These are phyloP conservation scores for Myopa testacea DNA, from an alignment of 2,888 invertebrate species.

Conservation along the genomic window DNA sequence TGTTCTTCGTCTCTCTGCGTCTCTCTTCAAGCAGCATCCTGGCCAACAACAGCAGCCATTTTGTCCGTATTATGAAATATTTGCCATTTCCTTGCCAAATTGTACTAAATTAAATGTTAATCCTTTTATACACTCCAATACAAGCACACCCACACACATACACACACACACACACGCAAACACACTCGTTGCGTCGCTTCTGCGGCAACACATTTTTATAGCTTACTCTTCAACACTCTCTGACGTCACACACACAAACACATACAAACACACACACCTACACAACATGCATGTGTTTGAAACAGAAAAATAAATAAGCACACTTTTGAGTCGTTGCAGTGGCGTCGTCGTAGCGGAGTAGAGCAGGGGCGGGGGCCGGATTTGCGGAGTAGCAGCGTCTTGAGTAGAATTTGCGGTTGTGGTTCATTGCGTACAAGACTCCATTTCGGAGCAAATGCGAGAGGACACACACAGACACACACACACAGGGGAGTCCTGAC, in stretches of 20 bases:
- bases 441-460: neutral
- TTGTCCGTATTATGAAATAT: conserved; percentile 29
- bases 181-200: neutral
- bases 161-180: conserved; percentile 3
- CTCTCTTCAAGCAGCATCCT: too few species aligned
- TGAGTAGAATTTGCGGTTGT: conserved; percentile 29
- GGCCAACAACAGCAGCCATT: too few species aligned
- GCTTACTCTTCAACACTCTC: conserved; percentile 24
- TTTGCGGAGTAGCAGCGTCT: neutral
- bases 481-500: neutral
- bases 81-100: conserved; percentile 31
- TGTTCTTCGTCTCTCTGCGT: too few species aligned
- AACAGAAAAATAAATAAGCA: neutral
- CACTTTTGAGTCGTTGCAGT: conserved; percentile 2
- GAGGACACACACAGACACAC: neutral
- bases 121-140: conserved; percentile 34
- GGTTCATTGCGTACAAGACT: conserved; percentile 6
- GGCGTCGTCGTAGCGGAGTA: too few species aligned
- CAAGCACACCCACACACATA: conserved; percentile 12
- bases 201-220: conserved; percentile 27
- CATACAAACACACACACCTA: neutral
- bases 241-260: neutral
- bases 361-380: neutral
- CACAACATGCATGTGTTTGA: neutral
- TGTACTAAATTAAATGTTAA: conserved; percentile 37